Evolutionary conservation across 2,888 invertebrate genomes (phyloP), one percentile per base, ranked within the genome.

Genomic region (Calameuta filiformis): DNA sequence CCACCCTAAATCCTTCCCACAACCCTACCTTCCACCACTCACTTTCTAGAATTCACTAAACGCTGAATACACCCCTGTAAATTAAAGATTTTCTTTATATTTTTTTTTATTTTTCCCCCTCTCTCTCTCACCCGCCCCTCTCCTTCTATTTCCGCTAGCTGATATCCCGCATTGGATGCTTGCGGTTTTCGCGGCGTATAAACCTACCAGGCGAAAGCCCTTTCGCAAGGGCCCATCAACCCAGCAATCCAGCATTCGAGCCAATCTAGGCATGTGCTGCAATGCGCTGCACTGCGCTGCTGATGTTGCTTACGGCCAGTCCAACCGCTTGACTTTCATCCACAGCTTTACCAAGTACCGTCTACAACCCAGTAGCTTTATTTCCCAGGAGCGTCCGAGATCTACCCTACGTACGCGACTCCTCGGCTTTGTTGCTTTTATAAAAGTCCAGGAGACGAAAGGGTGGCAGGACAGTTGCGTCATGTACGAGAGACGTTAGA

Each of bases 141-240:
- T 69, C 34, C 69, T 35, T 68, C 11, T 75, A 73, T 30, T 37
- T 56, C 35, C 69, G 3, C 15, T 40, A 15, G 11, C 35, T 23
- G 76, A 83, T 82, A 84, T 85, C 83, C 83, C 81, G 83, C 83
- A 82, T 83, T 81, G 81, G 82, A 81, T 84, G 84, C 85, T 81
- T 86, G 86, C 80, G 85, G 86, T 85, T 84, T 82, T 80, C 80
- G 79, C 82, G 78, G 31, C 69, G 15, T 31, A 30, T 31, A 31
- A 56, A 71, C 71, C 71, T 12, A n/a, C 71, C 30, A 31, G 31
- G 31, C n/a, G 11, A 71, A 71, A 9, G 40, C 40, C 6, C 40
- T 15, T 56, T 23, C 6, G 40, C 40, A 56, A 56, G 9, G 23
- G 0, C 40, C 23, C 40, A 56, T 23, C 23, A 9, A 9, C 40